Evolutionary conservation across 2,888 invertebrate species (phyloP).

Genomic region (Achlya flavicornis): DNA sequence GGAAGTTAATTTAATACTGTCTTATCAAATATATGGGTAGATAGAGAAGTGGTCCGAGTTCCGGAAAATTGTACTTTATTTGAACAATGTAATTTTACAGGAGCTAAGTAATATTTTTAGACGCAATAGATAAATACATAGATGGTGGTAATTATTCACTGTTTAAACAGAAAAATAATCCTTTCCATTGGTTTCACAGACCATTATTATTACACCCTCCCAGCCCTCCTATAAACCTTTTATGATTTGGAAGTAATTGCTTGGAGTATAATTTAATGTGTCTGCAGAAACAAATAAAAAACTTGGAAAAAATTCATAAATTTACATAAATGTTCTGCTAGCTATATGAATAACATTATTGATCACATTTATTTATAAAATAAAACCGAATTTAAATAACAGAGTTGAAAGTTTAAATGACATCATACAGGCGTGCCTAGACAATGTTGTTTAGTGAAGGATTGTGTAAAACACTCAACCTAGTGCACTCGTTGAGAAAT

Average conservation of each 20-base stretch:
- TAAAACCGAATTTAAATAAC: constrained; percentile 21
- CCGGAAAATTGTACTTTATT: neutral
- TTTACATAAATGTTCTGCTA: neutral
- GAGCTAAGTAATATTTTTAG: neutral
- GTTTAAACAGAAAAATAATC: neutral
- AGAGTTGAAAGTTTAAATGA: constrained; percentile 35
- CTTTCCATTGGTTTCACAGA: neutral
- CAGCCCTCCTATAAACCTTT: neutral
- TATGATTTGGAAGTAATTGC: neutral
- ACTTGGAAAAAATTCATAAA: neutral
- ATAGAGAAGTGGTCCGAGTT: neutral
- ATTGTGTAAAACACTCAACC: constrained; percentile 49
- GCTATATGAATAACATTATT: constrained; percentile 3
- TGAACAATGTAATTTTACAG: neutral
- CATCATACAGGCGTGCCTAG: constrained; percentile 48
- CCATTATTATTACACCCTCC: neutral
- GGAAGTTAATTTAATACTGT: neutral
- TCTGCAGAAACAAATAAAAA: neutral
- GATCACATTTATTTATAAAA: neutral
- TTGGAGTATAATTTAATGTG: neutral
- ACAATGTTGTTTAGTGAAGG: constrained; percentile 52
- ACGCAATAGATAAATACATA: too few species aligned
- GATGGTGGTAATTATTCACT: neutral
- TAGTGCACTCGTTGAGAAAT: constrained; percentile 43
- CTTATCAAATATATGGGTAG: neutral